These are phyloP conservation scores for Schizothorax lantsangensis DNA, from an alignment of 2,797 vertebrate genomes.

Conservation along the genomic window DNA sequence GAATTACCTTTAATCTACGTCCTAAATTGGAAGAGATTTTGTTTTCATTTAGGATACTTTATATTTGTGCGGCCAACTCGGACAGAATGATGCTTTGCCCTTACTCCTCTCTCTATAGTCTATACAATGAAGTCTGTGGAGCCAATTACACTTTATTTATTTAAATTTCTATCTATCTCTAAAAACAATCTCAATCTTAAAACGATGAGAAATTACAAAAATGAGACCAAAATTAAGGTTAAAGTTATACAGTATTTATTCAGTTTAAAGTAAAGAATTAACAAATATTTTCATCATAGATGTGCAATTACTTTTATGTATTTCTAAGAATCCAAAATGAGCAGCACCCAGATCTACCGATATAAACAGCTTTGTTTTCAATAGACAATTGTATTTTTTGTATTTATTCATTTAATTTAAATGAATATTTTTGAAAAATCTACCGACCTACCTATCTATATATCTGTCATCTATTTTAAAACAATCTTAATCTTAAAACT, in stretches of 20 bases:
- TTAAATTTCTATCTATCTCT: not conserved
- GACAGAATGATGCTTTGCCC: not conserved
- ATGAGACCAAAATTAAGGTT: not conserved
- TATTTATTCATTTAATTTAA: too few species aligned
- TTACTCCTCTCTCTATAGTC: not conserved
- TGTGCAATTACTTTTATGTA: too few species aligned
- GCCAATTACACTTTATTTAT: not conserved
- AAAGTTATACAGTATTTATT: not conserved
- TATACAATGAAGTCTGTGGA: not conserved
- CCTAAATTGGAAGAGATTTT: not conserved
- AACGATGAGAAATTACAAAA: not conserved
- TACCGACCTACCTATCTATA: too few species aligned
- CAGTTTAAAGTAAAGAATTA: not conserved
- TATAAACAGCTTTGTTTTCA: too few species aligned
- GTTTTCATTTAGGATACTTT: conserved; percentile 27
- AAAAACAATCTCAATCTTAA: not conserved
- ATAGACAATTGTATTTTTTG: too few species aligned
- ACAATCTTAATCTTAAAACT: too few species aligned
- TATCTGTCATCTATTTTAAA: too few species aligned
- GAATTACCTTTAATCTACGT: conserved; percentile 25
- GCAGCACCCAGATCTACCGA: too few species aligned
- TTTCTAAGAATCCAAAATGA: too few species aligned
- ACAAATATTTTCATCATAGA: not conserved
- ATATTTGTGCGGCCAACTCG: not conserved
- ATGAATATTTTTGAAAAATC: too few species aligned